Evolutionary conservation across 2,113 vertebrate genomes (phyloP).

Genomic region (Microtus ochrogaster): DNA sequence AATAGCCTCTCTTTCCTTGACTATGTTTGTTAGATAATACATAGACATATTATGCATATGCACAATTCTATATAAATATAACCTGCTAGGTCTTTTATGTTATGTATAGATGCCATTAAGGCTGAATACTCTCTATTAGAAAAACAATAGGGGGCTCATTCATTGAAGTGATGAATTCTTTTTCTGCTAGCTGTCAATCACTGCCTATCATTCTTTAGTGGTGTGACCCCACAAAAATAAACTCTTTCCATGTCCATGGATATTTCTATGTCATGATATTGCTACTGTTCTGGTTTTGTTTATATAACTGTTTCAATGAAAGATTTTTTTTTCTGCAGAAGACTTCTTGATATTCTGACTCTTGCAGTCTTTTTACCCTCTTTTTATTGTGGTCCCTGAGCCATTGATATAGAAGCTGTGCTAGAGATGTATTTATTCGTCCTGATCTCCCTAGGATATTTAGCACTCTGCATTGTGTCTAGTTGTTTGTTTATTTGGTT

Average conservation of each 20-base stretch:
- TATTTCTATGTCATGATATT: background rate
- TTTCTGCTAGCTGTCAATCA: background rate
- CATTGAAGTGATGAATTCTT: background rate
- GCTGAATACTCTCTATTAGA: background rate
- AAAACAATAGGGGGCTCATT: background rate
- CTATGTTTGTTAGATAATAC: background rate
- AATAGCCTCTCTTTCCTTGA: background rate
- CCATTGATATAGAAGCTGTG: background rate
- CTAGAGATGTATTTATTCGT: background rate
- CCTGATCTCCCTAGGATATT: background rate
- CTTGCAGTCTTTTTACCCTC: background rate
- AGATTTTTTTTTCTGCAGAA: background rate
- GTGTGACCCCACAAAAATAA: background rate
- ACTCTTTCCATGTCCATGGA: background rate
- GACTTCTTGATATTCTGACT: background rate
- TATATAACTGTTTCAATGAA: background rate
- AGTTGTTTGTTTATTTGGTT: background rate
- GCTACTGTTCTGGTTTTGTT: background rate
- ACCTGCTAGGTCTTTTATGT: background rate
- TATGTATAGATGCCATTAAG: background rate
- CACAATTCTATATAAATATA: background rate
- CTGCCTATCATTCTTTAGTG: background rate
- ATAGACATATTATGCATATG: background rate
- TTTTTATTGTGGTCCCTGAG: background rate
- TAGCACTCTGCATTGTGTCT: background rate